Evolutionary conservation across 2,888 invertebrate genomes (phyloP), one percentile per base, ranked within the genome.

Genomic region (Dyspetes luteomarginatus): DNA sequence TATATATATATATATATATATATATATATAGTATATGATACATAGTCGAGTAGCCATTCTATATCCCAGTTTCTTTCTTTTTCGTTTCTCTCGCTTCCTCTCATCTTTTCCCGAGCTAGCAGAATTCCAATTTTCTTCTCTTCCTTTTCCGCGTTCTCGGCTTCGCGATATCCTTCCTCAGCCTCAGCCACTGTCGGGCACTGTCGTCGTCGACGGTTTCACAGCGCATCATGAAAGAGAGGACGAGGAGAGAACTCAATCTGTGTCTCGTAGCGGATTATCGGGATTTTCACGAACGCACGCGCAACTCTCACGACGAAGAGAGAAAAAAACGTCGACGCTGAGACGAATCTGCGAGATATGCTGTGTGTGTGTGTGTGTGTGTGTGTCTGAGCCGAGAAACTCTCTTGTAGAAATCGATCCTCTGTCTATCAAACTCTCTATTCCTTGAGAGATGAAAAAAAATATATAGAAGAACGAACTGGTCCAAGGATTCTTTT

Each of bases 211-310:
- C 36, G 36, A 36, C 36, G 36, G 7, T 36, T 36, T 36, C 36
- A 12, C 36, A 12, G 36, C 36, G 36, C 12, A 36, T 36, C 36
- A 36, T 4, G 1, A 28, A 19, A 4, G 30, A 15, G 58, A 36
- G 30, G 30, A 24, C 19, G 65, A n/a, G 83, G 85, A 83, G 82
- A 81, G 85, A 89, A 90, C 90, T 91, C 90, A 90, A 91, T 91
- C 91, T 90, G 89, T 90, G 89, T 90, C 90, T 91, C 91, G 91
- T 88, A 89, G 88, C 85, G 90, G 91, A 91, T 91, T 91, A 91
- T 90, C 89, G 89, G 90, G 91, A 90, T 90, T 90, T 80, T 90
- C 86, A 86, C 86, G 84, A 84, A 81, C 82, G 84, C 82, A 72
- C 50, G 64, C 58, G 72, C 62, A 30, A 19, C 67, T 55, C 56